Evolutionary conservation across 2,797 vertebrate species (phyloP), one percentile per base, ranked within the genome.

Genomic region (Pseudomugil gertrudae): DNA sequence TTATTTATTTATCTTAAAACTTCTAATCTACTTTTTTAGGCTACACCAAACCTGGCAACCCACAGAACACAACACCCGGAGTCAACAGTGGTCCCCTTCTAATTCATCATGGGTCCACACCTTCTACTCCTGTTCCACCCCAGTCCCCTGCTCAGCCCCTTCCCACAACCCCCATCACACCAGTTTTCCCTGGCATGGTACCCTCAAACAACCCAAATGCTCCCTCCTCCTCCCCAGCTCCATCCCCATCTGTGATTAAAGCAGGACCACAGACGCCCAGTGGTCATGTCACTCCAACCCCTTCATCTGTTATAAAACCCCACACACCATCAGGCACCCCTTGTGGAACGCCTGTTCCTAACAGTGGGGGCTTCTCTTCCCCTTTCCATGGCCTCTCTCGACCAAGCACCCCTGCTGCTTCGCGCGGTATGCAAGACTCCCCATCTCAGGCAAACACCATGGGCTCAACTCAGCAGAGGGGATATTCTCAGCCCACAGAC

Each of bases 121-220:
- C 96, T 74, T 92, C 96, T 33, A 96, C 95, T 36, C 92, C 95
- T 4, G 91, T 79, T 71, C 84, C 92, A 36, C 85, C 93, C 65
- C 96, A 96, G 59, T 87, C 95, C 57, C 89, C 95, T 4, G 92
- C 91, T 56, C 95, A 95, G 81, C 92, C 92, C 19, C 90, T 93
- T 72, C 90, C 95, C 47, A 91, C 95, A 1, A 83, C 94, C 61
- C 95, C 94, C 56, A 92, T 94, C 81, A 83, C 95, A 61, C 90
- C 97, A 0, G 89, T 95, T 65, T 98, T 98, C 74, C 94, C 97
- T 27, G 95, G 97, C 72, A 95, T 97, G 80, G 91, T 95, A 59
- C 94, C 95, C 69, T 82, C 94, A 57, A 84, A 94, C 71, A 90
- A 93, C 35, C 87, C 92, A 0, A 57, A 90, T 15, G 86, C 85